Evolutionary conservation across 2,888 invertebrate species (phyloP), one percentile per base, ranked within the genome.

Genomic region (Myathropa florea): DNA sequence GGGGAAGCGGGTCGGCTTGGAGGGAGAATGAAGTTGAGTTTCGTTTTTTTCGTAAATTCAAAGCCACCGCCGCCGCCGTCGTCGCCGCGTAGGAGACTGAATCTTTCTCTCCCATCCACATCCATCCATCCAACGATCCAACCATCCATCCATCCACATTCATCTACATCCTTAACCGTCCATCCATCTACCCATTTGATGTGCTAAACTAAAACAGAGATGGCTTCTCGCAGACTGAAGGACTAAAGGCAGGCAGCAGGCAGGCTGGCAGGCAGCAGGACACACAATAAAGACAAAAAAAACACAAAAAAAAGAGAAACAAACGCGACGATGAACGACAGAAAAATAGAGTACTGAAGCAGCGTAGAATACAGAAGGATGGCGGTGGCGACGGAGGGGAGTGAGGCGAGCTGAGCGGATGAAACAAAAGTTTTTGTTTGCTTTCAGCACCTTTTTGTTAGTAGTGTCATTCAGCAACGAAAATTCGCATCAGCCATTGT

Each of bases 401-500:
- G 39, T 14, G 39, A 46, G 18, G 46, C n/a, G 46, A 18, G 7
- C n/a, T 53, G 10, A 70, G 24, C 53, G 12, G 55, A 30, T 21
- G 1, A 33, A 53, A 75, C 55, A 82, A 60, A 70, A 23, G 24
- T 70, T 33, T 46, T 61, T 86, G 73, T 71, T 78, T 82, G 61
- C 77, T 75, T 59, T 86, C 71, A 78, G 75, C 86, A 83, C 83
- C 83, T 83, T 83, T 77, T 67, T 78, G 86, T 82, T 78, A 77
- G 82, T 55, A 60, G 53, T 75, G 82, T 79, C 82, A 82, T 77
- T 86, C 79, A 79, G 78, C 59, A 65, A 71, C 59, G 33, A 73
- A 77, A 73, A 72, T 73, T 86, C 77, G 70, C 77, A 71, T 73
- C 73, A 46, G 68, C 73, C 64, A 82, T 82, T 86, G 85, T 86